These are phyloP conservation scores for Carcharodon carcharias DNA, from an alignment of 2,797 vertebrate genomes.

Conservation along the genomic window DNA sequence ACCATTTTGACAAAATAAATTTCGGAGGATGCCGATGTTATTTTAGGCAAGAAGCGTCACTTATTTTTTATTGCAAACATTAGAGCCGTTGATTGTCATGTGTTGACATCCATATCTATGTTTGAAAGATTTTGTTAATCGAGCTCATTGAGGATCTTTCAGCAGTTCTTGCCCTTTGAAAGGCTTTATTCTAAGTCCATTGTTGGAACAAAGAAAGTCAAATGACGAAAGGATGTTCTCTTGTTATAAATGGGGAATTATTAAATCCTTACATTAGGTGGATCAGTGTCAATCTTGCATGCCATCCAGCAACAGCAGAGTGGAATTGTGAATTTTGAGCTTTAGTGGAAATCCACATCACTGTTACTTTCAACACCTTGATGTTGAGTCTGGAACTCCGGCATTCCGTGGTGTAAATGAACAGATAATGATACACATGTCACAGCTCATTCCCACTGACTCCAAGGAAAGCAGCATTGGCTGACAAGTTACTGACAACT, in stretches of 20 bases:
- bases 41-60: neutral
- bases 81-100: neutral
- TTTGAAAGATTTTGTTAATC: slow-evolving; percentile 14
- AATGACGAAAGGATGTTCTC: neutral
- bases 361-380: neutral
- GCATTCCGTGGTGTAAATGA: slow-evolving; percentile 1
- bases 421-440: neutral
- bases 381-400: slow-evolving; percentile 18
- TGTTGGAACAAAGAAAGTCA: neutral
- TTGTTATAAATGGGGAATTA: neutral
- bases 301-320: neutral
- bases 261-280: neutral
- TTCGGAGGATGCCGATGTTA: neutral
- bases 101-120: neutral
- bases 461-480: slow-evolving; percentile 15
- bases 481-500: slow-evolving; percentile 10
- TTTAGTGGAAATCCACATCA: neutral
- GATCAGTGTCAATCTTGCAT: neutral
- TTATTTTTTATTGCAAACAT: neutral
- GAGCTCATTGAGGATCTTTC: neutral
- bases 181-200: neutral
- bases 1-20: neutral
- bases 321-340: neutral
- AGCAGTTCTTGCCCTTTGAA: neutral
- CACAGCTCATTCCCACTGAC: neutral